Conservation (phyloP, 2,888 invertebrate genomes). For the Fragum fragum region DNA sequence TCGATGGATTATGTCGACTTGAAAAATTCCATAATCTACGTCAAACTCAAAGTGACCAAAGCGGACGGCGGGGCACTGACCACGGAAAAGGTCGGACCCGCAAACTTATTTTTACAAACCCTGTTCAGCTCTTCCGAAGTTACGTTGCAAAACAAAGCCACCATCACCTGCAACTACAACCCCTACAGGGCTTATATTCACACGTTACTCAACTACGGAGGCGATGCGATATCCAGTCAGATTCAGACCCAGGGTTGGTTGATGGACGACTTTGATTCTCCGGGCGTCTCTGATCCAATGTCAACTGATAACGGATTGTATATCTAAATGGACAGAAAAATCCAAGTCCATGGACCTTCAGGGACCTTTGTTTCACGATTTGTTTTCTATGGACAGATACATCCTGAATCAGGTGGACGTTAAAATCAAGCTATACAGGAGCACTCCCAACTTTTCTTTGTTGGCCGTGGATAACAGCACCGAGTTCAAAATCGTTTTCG, state of each 20-base stretch:
- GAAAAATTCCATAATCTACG: conserved; percentile 40
- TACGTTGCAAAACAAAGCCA: conserved; percentile 52
- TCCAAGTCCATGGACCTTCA: conserved; percentile 50
- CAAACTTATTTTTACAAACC: conserved; percentile 52
- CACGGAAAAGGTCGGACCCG: conserved; percentile 54
- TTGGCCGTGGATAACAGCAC: conserved; percentile 6
- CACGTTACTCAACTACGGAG: conserved; percentile 48
- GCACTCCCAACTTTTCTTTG: conserved; percentile 19
- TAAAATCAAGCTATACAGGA: conserved; percentile 38
- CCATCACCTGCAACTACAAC: conserved; percentile 49
- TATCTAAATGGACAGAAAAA: not conserved
- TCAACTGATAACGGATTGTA: conserved; percentile 40
- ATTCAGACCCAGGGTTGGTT: conserved; percentile 41
- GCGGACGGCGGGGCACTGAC: conserved; percentile 31
- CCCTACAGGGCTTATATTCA: conserved; percentile 57
- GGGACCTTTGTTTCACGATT: conserved; percentile 50
- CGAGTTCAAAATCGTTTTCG: conserved; percentile 34
- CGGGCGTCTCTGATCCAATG: conserved; percentile 40
- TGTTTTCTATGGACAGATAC: conserved; percentile 36
- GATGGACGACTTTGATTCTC: conserved; percentile 39
- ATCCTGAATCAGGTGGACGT: conserved; percentile 43
- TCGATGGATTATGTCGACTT: conserved; percentile 55
- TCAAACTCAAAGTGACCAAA: conserved; percentile 37
- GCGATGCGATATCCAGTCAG: conserved; percentile 42
- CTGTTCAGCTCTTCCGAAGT: conserved; percentile 57